phyloP scores from a whole-genome alignment of 2,797 vertebrate species.

The Epinephelus malabaricus region DNA sequence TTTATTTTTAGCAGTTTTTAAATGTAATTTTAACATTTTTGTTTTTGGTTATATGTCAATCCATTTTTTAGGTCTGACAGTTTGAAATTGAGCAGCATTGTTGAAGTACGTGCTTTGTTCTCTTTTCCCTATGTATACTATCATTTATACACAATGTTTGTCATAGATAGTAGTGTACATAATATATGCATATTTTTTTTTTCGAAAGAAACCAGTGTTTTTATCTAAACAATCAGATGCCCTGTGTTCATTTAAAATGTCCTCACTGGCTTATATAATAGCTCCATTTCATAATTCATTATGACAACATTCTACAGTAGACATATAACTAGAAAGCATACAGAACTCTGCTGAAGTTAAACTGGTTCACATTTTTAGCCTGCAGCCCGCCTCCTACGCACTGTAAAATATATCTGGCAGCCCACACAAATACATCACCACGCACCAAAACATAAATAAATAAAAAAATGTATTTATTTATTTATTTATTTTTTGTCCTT shows the following conservation, averaged over 20 bases:
- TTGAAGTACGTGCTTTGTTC: not conserved
- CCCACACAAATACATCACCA: constrained; percentile 1
- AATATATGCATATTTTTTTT: not conserved
- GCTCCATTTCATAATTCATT: constrained; percentile 6
- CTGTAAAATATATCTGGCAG: not conserved
- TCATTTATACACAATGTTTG: not conserved
- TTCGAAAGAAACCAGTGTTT: not conserved
- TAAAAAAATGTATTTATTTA: not conserved
- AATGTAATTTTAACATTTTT: not conserved
- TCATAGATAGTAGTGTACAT: not conserved
- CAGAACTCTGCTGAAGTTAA: not conserved
- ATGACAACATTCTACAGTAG: not conserved
- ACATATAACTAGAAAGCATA: constrained; percentile 5
- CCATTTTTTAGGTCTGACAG: not conserved
- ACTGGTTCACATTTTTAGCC: constrained; percentile 1
- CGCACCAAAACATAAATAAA: not conserved
- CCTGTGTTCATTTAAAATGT: not conserved
- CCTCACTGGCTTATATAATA: not conserved
- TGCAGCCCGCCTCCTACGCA: not conserved
- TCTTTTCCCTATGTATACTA: too few species aligned
- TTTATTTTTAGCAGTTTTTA: not conserved
- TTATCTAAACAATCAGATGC: not conserved
- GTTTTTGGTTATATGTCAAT: not conserved
- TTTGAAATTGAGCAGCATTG: not conserved
- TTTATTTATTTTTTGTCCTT: not conserved